Conservation (phyloP, 2,888 invertebrate genomes). For the Strigamia maritima region DNA sequence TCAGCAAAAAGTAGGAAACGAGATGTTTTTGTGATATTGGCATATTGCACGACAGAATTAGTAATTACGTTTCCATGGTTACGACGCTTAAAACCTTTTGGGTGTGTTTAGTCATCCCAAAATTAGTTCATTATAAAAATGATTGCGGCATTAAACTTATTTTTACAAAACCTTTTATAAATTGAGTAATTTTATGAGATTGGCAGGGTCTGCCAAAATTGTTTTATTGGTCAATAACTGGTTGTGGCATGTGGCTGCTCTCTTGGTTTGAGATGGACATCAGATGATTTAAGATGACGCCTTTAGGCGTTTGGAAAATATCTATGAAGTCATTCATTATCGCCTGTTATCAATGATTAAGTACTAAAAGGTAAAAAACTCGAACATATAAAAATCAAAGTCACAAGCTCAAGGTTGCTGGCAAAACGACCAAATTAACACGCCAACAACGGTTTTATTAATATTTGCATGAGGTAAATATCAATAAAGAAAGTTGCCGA, state of each 20-base stretch:
- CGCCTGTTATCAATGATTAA: neutral
- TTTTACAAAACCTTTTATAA: neutral
- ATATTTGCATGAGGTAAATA: neutral
- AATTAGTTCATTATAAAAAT: neutral
- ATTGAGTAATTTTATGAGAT: neutral
- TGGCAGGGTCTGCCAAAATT: neutral
- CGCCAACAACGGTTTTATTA: neutral
- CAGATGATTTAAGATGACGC: neutral
- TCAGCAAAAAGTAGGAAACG: neutral
- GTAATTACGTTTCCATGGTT: neutral
- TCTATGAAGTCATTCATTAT: neutral
- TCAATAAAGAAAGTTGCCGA: neutral
- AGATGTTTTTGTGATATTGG: neutral
- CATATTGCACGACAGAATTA: neutral
- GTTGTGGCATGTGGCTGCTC: neutral
- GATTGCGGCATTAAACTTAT: neutral
- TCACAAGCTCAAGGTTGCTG: neutral
- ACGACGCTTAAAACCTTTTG: neutral
- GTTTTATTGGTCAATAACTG: neutral
- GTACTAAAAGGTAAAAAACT: slow-evolving; percentile 4
- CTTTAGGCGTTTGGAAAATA: neutral
- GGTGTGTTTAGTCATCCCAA: neutral
- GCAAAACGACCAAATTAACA: neutral
- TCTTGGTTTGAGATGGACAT: neutral
- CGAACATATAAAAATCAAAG: neutral